A percentile compares a stretch with the other conserved stretches of the same genome.
phyloP scores from a whole-genome alignment of 92 coral and sea anemone species.

The Metridium senile region DNA sequence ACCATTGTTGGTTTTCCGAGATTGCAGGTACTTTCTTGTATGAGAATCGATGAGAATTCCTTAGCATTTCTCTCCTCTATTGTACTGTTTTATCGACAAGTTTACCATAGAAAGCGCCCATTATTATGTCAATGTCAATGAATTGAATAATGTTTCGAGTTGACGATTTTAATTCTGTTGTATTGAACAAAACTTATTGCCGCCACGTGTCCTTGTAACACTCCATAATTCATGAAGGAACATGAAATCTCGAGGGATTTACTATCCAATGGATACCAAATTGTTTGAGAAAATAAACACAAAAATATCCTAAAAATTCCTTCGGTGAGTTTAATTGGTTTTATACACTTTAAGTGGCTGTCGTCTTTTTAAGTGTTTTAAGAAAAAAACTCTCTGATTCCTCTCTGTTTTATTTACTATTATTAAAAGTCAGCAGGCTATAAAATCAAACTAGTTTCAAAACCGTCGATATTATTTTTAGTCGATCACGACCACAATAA shows the following conservation, averaged over 20 bases:
- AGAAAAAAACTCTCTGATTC: neutral
- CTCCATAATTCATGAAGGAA: conserved; percentile 52
- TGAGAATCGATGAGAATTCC: conserved; percentile 9
- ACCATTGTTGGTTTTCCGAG: neutral
- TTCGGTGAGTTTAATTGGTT: neutral
- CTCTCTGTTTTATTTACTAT: neutral
- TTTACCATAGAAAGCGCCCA: neutral
- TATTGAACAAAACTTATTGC: conserved; percentile 1
- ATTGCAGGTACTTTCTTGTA: conserved; percentile 15
- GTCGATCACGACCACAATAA: no score
- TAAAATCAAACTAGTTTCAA: no score
- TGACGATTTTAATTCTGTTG: neutral
- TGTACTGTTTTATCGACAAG: neutral
- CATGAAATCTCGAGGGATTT: conserved; percentile 19
- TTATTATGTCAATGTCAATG: conserved; percentile 1
- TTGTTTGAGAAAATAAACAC: conserved; percentile 18
- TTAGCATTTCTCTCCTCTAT: neutral
- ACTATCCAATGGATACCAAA: conserved; percentile 8
- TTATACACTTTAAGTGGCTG: neutral
- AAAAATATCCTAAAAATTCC: neutral
- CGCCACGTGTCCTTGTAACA: conserved; percentile 58
- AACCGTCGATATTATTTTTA: no score
- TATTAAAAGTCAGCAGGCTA: neutral
- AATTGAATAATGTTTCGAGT: neutral
- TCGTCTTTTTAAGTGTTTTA: neutral